Evolutionary conservation across 2,888 invertebrate species (phyloP).

Genomic region (Agrotis exclamationis): DNA sequence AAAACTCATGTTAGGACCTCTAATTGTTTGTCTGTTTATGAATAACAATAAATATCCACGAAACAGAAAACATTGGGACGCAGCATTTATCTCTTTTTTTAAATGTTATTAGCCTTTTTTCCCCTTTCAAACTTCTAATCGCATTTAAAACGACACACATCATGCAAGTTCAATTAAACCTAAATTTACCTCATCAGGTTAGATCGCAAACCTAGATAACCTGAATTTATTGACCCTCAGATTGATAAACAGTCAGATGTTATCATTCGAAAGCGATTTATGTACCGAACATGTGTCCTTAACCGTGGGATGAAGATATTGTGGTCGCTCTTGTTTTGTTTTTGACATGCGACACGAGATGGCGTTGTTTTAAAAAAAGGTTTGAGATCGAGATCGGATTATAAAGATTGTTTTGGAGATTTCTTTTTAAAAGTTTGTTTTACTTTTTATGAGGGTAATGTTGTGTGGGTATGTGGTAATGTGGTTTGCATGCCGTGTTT

Average conservation of each 20-base stretch:
- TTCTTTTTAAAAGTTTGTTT: constrained; percentile 6
- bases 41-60: no score
- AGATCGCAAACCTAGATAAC: constrained; percentile 61
- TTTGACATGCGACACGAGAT: constrained; percentile 55
- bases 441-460: constrained; percentile 4
- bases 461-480: not conserved
- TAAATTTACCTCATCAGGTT: constrained; percentile 46
- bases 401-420: constrained; percentile 20
- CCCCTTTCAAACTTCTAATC: constrained; percentile 3
- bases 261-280: constrained; percentile 63
- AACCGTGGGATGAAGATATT: constrained; percentile 64
- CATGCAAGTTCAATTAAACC: constrained; percentile 50
- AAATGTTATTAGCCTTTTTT: no score
- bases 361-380: constrained; percentile 56
- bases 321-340: constrained; percentile 54
- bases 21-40: no score
- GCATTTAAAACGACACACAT: constrained; percentile 11
- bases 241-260: constrained; percentile 65
- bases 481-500: not conserved
- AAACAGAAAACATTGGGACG: no score
- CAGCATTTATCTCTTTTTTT: no score
- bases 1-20: no score
- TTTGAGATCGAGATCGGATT: constrained; percentile 41
- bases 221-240: constrained; percentile 60
- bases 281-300: constrained; percentile 54